Evolutionary conservation across 2,113 vertebrate genomes (phyloP).

Genomic region (Trichechus manatus): DNA sequence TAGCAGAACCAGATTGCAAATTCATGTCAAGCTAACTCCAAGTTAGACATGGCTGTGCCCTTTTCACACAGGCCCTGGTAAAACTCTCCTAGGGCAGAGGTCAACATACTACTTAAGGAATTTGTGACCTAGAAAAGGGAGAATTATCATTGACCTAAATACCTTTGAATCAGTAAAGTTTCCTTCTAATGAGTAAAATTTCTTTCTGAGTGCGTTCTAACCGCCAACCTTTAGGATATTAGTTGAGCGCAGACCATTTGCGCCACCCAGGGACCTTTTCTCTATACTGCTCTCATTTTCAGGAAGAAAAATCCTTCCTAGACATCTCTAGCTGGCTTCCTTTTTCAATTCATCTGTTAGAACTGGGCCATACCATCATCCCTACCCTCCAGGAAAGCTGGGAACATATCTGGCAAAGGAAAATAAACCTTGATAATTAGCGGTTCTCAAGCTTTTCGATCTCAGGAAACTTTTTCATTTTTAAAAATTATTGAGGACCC

Average conservation of each 20-base stretch:
- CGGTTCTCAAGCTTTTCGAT: background rate
- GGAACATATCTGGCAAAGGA: background rate
- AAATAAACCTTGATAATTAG: background rate
- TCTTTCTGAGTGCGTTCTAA: too few species aligned
- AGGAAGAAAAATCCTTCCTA: slow-evolving; percentile 28
- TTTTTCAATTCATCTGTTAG: background rate
- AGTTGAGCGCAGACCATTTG: too few species aligned
- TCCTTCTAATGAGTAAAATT: too few species aligned
- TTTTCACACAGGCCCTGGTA: background rate
- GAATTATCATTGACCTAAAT: background rate
- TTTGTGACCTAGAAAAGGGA: background rate
- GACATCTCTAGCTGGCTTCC: background rate
- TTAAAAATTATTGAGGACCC: too few species aligned
- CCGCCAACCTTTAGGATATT: too few species aligned
- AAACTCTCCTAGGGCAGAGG: background rate
- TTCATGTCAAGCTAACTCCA: background rate
- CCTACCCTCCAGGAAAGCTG: background rate
- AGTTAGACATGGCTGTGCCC: background rate
- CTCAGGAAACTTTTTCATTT: too few species aligned
- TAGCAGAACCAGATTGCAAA: background rate
- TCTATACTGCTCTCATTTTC: background rate
- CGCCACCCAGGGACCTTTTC: background rate
- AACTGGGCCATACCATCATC: background rate
- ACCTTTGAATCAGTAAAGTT: too few species aligned
- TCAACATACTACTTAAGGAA: background rate